Percentiles rank a stretch among this genome's conserved stretches.
Conservation (phyloP, 2,888 invertebrate species). For the Hedya salicella region DNA sequence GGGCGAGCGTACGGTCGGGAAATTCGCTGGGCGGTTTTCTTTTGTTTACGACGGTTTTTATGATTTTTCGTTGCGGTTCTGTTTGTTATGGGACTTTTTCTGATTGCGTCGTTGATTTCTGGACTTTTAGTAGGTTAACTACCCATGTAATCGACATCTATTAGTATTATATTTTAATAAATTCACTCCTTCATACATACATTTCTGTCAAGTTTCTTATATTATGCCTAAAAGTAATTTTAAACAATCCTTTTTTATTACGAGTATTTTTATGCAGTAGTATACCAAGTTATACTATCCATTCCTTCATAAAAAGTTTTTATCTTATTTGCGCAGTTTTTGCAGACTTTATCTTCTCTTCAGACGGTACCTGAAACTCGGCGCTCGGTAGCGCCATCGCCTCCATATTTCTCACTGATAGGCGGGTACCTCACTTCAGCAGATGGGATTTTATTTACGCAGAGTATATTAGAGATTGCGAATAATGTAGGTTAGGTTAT, state of each 20-base stretch:
- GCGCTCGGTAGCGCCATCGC: constrained; percentile 78
- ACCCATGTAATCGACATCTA: background rate
- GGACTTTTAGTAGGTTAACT: background rate
- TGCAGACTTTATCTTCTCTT: constrained; percentile 29
- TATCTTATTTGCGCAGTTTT: background rate
- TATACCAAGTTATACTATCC: no score
- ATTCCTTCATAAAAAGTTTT: no score
- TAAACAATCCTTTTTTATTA: no score
- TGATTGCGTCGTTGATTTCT: background rate
- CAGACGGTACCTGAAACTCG: constrained; percentile 78
- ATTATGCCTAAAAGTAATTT: no score
- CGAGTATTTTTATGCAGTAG: no score
- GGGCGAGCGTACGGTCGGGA: constrained; percentile 76
- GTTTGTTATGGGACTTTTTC: background rate
- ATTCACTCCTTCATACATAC: no score
- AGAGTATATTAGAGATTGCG: constrained; percentile 41
- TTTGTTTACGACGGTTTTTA: constrained; percentile 47
- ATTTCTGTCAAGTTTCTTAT: no score
- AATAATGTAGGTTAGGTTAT: constrained; percentile 33
- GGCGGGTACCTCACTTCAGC: constrained; percentile 67
- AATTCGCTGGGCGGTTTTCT: constrained; percentile 52
- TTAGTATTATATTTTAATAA: no score
- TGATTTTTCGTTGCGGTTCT: constrained; percentile 24
- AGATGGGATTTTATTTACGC: constrained; percentile 55
- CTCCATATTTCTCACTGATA: constrained; percentile 78